These are phyloP conservation scores for Leucophora obtusa DNA, from an alignment of 2,888 invertebrate genomes.

Conservation along the genomic window DNA sequence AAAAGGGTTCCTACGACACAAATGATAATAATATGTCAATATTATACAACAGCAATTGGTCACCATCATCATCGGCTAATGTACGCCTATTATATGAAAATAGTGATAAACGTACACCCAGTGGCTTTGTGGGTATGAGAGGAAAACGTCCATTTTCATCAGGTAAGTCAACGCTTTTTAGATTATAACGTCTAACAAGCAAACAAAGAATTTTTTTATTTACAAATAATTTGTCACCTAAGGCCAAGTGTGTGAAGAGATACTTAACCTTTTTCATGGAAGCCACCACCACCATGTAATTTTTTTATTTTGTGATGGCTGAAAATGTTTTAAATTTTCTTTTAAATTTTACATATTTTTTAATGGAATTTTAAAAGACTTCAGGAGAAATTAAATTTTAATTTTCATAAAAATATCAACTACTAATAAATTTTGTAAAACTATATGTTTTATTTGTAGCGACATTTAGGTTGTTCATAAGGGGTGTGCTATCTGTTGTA, in stretches of 20 bases:
- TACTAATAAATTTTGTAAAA: too few species aligned
- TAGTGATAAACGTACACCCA: conserved; percentile 79
- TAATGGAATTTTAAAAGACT: not conserved
- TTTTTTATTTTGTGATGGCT: not conserved
- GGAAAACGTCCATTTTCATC: conserved; percentile 79
- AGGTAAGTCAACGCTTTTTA: conserved; percentile 58
- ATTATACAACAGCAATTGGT: conserved; percentile 13
- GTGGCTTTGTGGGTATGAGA: conserved; percentile 85
- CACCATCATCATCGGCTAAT: conserved; percentile 36
- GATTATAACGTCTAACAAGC: not conserved
- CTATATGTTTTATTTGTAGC: too few species aligned
- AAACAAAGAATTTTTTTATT: not conserved
- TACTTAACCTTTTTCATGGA: conserved; percentile 46
- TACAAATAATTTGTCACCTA: conserved; percentile 1
- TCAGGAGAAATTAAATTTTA: not conserved
- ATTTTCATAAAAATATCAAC: too few species aligned
- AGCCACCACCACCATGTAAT: not conserved
- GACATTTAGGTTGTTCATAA: too few species aligned
- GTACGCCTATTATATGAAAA: conserved; percentile 58
- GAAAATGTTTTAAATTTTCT: conserved; percentile 7
- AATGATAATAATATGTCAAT: conserved; percentile 17
- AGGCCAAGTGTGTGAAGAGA: conserved; percentile 19
- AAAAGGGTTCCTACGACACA: conserved; percentile 78
- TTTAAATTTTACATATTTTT: not conserved
- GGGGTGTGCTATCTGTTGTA: too few species aligned